phyloP scores from a whole-genome alignment of 2,113 vertebrate species.

The Cheirogaleus medius region DNA sequence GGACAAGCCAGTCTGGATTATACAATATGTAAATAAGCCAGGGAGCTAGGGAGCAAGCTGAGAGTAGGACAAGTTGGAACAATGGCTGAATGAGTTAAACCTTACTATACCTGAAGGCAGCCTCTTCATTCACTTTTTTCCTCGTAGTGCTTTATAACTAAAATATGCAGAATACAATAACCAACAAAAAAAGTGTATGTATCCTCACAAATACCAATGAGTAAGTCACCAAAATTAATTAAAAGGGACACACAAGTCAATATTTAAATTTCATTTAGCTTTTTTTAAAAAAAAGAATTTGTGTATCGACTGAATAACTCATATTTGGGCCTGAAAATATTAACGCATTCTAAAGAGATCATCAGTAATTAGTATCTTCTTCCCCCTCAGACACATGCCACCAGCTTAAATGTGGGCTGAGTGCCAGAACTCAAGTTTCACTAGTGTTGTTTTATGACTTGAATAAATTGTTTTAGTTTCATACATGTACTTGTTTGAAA shows the following conservation, averaged over 20 bases:
- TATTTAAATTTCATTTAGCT: background rate
- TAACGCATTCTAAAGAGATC: background rate
- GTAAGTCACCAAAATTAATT: background rate
- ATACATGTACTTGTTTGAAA: slow-evolving; percentile 45
- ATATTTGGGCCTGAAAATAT: slow-evolving; percentile 14
- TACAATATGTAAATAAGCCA: slow-evolving; percentile 83
- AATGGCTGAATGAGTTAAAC: slow-evolving; percentile 76
- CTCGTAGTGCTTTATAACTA: background rate
- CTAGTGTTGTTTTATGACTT: background rate
- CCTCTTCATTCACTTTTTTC: slow-evolving; percentile 73
- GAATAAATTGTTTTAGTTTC: slow-evolving; percentile 42
- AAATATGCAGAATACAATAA: background rate
- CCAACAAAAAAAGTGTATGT: background rate
- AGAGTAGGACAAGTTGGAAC: slow-evolving; percentile 78
- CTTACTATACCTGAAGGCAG: slow-evolving; percentile 76
- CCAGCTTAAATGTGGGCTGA: background rate
- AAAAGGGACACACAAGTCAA: background rate
- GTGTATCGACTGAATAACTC: background rate
- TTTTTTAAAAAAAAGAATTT: background rate
- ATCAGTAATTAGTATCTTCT: background rate
- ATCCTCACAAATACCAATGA: background rate
- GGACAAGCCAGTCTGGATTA: slow-evolving; percentile 85
- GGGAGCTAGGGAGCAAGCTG: slow-evolving; percentile 72
- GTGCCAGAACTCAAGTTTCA: slow-evolving; percentile 28
- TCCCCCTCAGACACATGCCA: background rate